phyloP scores from a whole-genome alignment of 2,113 vertebrate genomes.

The Guaruba guarouba region DNA sequence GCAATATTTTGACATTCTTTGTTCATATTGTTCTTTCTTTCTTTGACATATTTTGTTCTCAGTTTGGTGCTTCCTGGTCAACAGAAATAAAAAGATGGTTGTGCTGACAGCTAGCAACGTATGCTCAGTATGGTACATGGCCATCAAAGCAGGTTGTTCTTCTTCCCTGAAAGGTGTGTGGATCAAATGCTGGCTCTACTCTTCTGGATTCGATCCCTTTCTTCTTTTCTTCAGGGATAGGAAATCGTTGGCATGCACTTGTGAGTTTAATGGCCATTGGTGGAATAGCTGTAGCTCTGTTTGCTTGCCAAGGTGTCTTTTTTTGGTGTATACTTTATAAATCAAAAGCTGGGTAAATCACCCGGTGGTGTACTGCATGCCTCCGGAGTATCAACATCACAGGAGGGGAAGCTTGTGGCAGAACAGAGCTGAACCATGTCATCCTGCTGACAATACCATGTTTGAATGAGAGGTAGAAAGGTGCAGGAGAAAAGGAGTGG shows the following conservation, averaged over 20 bases:
- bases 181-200: background rate
- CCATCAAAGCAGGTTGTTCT: background rate
- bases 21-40: background rate
- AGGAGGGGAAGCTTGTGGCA: background rate
- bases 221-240: background rate
- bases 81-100: background rate
- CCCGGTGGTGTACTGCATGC: background rate
- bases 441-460: fast-evolving
- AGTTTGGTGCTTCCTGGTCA: background rate
- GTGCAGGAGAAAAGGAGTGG: background rate
- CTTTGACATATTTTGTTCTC: background rate
- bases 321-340: background rate
- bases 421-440: background rate
- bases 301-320: background rate
- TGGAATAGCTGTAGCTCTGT: background rate
- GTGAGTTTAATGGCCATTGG: background rate
- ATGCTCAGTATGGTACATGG: background rate
- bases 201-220: background rate
- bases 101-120: background rate
- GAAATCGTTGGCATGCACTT: background rate
- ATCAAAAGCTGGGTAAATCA: background rate
- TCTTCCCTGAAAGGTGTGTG: background rate
- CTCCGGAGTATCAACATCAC: background rate
- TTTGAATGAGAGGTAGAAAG: background rate
- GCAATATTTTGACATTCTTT: background rate